A percentile compares a stretch with the other conserved stretches of the same genome.
Conservation (phyloP, 2,888 invertebrate genomes). For the Agonopterix heracliana region DNA sequence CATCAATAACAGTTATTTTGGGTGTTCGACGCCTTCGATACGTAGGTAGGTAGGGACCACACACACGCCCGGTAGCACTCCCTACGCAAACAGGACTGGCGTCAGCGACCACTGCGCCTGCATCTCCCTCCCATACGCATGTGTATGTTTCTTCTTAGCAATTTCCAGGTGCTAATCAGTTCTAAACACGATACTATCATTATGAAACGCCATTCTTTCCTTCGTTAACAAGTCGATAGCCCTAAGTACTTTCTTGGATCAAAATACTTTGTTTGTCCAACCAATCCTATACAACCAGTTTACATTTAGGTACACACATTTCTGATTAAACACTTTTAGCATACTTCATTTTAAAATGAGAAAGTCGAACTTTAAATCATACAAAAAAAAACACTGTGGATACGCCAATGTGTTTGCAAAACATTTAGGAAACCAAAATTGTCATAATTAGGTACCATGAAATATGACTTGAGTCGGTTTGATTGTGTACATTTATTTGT, state of each 20-base stretch:
- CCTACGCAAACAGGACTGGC: constrained; percentile 58
- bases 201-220: constrained; percentile 61
- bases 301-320: constrained; percentile 6
- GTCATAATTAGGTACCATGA: constrained; percentile 60
- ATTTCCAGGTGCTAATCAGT: constrained; percentile 51
- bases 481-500: constrained; percentile 52
- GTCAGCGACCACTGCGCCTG: constrained; percentile 41
- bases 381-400: constrained; percentile 6
- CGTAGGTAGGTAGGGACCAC: constrained; percentile 50
- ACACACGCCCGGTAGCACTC: constrained; percentile 49
- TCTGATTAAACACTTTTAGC: constrained; percentile 11
- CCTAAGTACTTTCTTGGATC: constrained; percentile 46
- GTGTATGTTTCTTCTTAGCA: constrained; percentile 56
- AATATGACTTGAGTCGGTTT: constrained; percentile 59
- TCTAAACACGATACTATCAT: constrained; percentile 61
- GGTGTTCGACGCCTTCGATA: constrained; percentile 8
- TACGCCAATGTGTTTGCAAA: constrained; percentile 36
- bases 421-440: constrained; percentile 36
- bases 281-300: constrained; percentile 18
- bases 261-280: constrained; percentile 30
- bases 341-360: background rate
- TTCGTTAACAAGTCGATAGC: constrained; percentile 59
- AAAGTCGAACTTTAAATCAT: constrained; percentile 2
- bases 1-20: constrained; percentile 7
- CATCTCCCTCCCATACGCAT: constrained; percentile 27